phyloP scores from a whole-genome alignment of 2,113 vertebrate species.

The Eira barbara region DNA sequence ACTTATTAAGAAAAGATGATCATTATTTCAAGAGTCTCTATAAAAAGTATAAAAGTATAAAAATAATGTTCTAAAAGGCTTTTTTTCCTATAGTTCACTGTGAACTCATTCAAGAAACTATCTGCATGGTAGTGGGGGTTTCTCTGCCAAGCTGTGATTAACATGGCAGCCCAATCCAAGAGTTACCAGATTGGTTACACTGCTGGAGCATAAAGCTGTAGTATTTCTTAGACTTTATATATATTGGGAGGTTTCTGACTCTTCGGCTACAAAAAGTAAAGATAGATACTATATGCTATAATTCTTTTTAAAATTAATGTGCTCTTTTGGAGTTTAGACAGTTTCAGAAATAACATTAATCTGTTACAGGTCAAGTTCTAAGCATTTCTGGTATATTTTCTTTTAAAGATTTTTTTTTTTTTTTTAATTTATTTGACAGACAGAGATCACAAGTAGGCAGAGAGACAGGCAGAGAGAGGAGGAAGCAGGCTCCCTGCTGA shows the following conservation, averaged over 20 bases:
- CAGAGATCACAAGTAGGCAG: too few species aligned
- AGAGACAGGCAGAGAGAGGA: too few species aligned
- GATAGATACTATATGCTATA: background rate
- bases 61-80: background rate
- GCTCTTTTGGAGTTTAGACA: background rate
- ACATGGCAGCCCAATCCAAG: background rate
- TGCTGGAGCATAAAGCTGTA: background rate
- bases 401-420: too few species aligned
- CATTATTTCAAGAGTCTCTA: background rate
- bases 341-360: background rate
- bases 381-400: background rate
- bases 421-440: too few species aligned
- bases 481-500: too few species aligned
- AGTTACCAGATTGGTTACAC: background rate
- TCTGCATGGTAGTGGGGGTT: background rate
- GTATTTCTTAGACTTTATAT: background rate
- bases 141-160: background rate
- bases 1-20: slow-evolving; percentile 11
- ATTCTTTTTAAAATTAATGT: background rate
- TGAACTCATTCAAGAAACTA: background rate
- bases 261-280: background rate
- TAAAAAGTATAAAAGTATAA: background rate
- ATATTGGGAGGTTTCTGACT: background rate
- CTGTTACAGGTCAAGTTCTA: background rate
- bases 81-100: background rate